Base-by-base conservation (phyloP, 2,888 invertebrate species). In the Magallana nippona region DNA sequence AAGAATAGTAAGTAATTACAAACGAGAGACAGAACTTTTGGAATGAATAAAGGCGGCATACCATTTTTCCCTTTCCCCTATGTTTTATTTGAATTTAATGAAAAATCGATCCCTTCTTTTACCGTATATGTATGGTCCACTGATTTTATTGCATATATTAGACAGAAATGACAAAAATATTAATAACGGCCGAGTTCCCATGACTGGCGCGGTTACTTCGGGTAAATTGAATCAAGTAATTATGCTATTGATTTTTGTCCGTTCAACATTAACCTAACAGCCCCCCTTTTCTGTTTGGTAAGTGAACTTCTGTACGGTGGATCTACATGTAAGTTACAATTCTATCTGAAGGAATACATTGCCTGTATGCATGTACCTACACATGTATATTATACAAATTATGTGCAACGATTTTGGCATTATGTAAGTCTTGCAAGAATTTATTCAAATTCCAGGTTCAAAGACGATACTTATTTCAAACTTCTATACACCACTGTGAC, bases 211-310 rank as follows among this genome's bases (percentile, higher is more conserved):
- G 15, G 15, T 27, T 71, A 27, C 71, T 71, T 71, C 32, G 22
- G 71, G 71, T 71, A 71, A 71, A 71, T 44, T 44, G 44, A 44
- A 44, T 71, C 27, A 71, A 27, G 71, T 71, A 27, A 71, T 71
- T 71, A 71, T 71, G 19, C 13, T 22, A 71, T 71, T 71, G 71
- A 71, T 71, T 71, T 63, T 71, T 71, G 27, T 27, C 32, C 71
- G 32, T 71, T 71, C 71, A 71, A 71, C 71, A 71, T 71, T 8
- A 71, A 71, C 22, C 71, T 1, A 27, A 44, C 5, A 44, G 44
- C 44, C 44, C 44, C 44, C 44, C 5, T 8, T 44, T 44, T 44
- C 44, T 44, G 44, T 8, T 44, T 44, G 44, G 44, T 44, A 44
- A 8, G 44, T 44, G 0, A 44, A 44, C 44, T 44, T 44, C 8